phyloP scores from a whole-genome alignment of 2,113 vertebrate genomes.

The Mirza zaza region DNA sequence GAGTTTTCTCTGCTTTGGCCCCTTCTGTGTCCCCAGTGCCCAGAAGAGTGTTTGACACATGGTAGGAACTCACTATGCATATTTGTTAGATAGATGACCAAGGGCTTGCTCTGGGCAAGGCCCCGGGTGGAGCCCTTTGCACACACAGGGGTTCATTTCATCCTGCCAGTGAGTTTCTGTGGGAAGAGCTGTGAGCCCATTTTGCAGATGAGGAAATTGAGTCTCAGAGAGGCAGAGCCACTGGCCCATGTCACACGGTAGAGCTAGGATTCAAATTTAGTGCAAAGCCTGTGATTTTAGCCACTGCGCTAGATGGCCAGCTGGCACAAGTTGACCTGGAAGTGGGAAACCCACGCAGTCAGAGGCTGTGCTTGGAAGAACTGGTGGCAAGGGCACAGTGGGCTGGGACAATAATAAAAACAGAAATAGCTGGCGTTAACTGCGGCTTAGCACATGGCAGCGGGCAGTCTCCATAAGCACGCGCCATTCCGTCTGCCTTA shows the following conservation, averaged over 20 bases:
- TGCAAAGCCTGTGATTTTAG: background rate
- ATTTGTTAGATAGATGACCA: background rate
- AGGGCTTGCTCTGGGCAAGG: background rate
- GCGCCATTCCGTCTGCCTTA: background rate
- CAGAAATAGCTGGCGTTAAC: background rate
- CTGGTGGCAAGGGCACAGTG: background rate
- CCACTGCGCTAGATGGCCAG: background rate
- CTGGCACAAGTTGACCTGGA: accelerated
- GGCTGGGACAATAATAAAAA: background rate
- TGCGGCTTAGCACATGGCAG: accelerated
- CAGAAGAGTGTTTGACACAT: background rate
- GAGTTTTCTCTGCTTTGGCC: background rate
- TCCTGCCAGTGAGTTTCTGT: background rate
- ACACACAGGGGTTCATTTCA: accelerated
- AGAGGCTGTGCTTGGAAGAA: background rate
- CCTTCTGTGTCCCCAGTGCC: background rate
- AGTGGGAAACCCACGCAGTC: background rate
- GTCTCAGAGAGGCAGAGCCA: background rate
- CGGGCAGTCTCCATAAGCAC: background rate
- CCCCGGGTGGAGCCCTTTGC: background rate
- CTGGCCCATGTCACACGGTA: background rate
- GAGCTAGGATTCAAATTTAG: background rate
- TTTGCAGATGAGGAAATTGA: background rate
- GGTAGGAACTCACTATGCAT: background rate
- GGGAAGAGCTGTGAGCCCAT: background rate